Conservation (phyloP, 2,797 vertebrate genomes). For the Pseudochirops corinnae region DNA sequence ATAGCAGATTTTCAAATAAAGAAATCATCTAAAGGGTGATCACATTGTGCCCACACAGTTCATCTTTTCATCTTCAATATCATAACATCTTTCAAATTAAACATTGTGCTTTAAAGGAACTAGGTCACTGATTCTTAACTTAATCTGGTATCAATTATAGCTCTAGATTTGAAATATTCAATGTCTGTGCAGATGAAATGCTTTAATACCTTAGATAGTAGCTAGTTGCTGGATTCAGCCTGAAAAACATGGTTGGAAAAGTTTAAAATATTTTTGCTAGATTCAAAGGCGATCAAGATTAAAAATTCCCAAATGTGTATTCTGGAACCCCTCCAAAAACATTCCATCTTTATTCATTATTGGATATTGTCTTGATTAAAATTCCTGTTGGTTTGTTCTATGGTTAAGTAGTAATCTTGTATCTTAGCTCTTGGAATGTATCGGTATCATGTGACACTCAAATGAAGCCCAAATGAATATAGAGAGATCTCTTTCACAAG, state of each 20-base stretch:
- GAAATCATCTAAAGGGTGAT: conserved; percentile 36
- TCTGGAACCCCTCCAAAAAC: conserved; percentile 86
- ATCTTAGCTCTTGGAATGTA: conserved; percentile 88
- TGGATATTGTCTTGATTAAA: conserved; percentile 92
- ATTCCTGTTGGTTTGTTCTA: conserved; percentile 90
- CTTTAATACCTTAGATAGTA: conserved; percentile 88
- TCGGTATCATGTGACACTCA: conserved; percentile 87
- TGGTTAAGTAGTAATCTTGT: conserved; percentile 89
- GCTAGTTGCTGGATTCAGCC: conserved; percentile 90
- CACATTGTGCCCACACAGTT: conserved; percentile 29
- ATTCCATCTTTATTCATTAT: conserved; percentile 88
- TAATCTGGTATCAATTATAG: conserved; percentile 88
- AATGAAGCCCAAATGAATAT: conserved; percentile 86
- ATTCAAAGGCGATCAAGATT: conserved; percentile 88
- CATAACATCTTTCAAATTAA: conserved; percentile 66
- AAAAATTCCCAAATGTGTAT: conserved; percentile 88
- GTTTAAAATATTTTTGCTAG: conserved; percentile 85
- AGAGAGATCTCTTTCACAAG: conserved; percentile 89
- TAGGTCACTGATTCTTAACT: conserved; percentile 80
- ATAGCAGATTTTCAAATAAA: conserved; percentile 17
- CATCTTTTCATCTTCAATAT: conserved; percentile 65
- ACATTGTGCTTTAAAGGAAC: conserved; percentile 62
- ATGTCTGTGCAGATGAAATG: conserved; percentile 91
- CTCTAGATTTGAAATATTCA: conserved; percentile 90
- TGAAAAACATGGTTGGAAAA: conserved; percentile 83